phyloP scores from a whole-genome alignment of 2,888 invertebrate species.

The Cerastis rubricosa region DNA sequence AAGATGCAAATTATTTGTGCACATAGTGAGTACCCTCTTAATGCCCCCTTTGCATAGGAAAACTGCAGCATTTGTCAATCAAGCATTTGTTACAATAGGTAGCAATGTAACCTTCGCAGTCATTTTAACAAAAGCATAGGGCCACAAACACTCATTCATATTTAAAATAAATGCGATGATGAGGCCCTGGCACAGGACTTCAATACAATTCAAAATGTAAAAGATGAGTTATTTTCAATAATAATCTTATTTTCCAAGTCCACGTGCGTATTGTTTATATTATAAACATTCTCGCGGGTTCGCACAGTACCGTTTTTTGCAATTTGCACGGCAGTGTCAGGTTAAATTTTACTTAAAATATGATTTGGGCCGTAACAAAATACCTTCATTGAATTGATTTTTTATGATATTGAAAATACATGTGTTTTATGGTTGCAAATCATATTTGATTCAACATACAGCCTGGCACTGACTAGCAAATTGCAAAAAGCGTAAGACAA shows the following conservation, averaged over 20 bases:
- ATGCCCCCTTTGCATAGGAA: neutral
- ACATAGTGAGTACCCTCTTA: neutral
- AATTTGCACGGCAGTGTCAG: too few relatives aligned
- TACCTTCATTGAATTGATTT: too few relatives aligned
- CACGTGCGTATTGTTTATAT: neutral
- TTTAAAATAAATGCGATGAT: neutral
- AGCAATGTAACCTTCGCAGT: neutral
- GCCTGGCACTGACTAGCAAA: too few relatives aligned
- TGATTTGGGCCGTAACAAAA: too few relatives aligned
- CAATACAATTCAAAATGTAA: neutral
- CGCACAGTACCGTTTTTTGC: neutral
- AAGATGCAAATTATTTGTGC: neutral
- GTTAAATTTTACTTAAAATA: too few relatives aligned
- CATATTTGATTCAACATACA: too few relatives aligned
- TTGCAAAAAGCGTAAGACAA: too few relatives aligned
- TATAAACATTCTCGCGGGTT: neutral
- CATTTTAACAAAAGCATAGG: neutral
- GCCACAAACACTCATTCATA: neutral
- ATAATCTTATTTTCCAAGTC: neutral
- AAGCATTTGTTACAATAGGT: neutral
- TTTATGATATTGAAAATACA: too few relatives aligned
- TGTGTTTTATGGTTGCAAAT: too few relatives aligned
- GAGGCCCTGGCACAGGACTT: neutral
- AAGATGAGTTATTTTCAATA: neutral
- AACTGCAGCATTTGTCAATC: neutral